Base-by-base conservation (phyloP, 2,888 invertebrate species). In the Sarcophaga variegata region DNA sequence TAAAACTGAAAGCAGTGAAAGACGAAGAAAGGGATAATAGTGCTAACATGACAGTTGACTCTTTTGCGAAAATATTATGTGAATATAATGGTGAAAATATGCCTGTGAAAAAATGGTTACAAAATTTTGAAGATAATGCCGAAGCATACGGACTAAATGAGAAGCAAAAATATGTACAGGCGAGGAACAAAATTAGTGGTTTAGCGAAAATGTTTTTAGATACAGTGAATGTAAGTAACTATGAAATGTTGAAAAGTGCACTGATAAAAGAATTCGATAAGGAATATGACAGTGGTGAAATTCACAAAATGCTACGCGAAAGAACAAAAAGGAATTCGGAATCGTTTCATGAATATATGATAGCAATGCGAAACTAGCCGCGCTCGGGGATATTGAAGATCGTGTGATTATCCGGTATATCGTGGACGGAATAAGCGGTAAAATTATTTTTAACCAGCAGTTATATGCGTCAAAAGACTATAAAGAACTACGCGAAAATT, bases 81-180 rank as follows among this genome's bases (percentile, higher is more conserved):
- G 82, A 83, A 63, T 85, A 59, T 45, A 77, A 85, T 67, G 77
- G 81, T 22, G 66, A 64, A 27, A 71, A 81, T 11, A 74, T 81
- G 49, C 85, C 82, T 59, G 69, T 79, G 22, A 25, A 54, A 59
- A 66, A 70, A 4, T 82, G 85, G 85, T 45, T 67, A 3, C 14
- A 37, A 45, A 37, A 37, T 37, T 67, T 67, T 67, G 67, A 67
- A 67, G 67, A 67, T n/a, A 67, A 67, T 37, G 27, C 67, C 11
- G 17, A 45, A n/a, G 67, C 67, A 3, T 45, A 67, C n/a, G 67
- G 5, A 14, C n/a, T 67, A n/a, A 67, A 20, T 14, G 67, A 49
- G 2, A 67, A 45, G 37, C 37, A 66, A 66, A 66, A 27, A 12
- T 66, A 27, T 37, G 37, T 66, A 4, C 66, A 66, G 17, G 37